Conservation (phyloP, 1,140 invertebrate genomes). For the Drosophila pruinosa region DNA sequence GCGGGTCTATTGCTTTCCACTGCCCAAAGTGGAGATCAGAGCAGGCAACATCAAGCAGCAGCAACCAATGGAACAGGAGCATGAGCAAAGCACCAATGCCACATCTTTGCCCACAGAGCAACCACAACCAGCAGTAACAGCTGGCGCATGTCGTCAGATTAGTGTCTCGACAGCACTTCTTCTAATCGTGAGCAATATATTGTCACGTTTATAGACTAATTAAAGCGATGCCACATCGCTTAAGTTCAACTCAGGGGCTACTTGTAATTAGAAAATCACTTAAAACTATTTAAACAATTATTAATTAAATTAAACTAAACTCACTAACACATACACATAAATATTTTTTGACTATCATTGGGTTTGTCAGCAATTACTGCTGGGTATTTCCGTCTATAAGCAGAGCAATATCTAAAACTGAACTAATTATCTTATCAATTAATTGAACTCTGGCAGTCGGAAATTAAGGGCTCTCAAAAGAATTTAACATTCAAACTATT, state of each 20-base stretch:
- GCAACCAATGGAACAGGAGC: constrained; percentile 13
- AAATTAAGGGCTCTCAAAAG: no score
- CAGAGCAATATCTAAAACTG: no score
- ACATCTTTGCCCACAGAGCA: neutral
- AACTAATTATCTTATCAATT: no score
- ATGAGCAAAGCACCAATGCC: constrained; percentile 11
- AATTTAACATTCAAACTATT: no score
- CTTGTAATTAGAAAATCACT: constrained; percentile 25
- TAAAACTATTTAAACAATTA: constrained; percentile 46
- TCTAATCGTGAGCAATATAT: constrained; percentile 6
- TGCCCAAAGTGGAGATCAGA: constrained; percentile 67
- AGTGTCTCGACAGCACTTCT: neutral
- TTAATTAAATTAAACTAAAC: constrained; percentile 42
- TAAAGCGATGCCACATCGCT: constrained; percentile 22
- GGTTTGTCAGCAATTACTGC: neutral
- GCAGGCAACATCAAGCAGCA: constrained; percentile 38
- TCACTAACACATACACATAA: neutral
- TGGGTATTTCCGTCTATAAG: no score
- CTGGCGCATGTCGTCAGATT: neutral
- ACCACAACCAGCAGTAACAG: neutral
- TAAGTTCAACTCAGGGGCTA: constrained; percentile 63
- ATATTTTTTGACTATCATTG: neutral
- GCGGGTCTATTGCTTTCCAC: constrained; percentile 72
- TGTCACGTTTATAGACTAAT: constrained; percentile 7
- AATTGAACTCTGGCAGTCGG: no score